phyloP scores from a whole-genome alignment of 1,140 invertebrate species.

The Diabrotica virgifera region DNA sequence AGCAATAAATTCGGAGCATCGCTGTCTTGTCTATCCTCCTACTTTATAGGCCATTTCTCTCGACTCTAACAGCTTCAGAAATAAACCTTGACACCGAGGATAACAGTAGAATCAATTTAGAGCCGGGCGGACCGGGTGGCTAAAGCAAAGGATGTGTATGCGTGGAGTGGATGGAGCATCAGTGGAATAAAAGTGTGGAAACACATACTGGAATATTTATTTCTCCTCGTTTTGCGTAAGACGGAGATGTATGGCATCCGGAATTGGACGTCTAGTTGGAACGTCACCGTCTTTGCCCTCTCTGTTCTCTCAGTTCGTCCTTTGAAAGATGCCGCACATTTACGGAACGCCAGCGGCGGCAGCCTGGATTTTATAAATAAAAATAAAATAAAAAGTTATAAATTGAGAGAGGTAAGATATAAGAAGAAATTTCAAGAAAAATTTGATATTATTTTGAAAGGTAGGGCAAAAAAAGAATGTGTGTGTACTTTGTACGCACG shows the following conservation, averaged over 20 bases:
- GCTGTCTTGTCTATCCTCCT: background rate
- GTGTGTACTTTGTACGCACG: too few relatives aligned
- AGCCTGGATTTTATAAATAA: too few relatives aligned
- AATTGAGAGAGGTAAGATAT: too few relatives aligned
- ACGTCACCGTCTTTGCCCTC: slow-evolving; percentile 23
- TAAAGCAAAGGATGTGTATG: background rate
- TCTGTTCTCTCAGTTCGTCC: background rate
- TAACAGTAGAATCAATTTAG: slow-evolving; percentile 1
- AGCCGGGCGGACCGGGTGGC: background rate
- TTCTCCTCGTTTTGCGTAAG: slow-evolving; percentile 26
- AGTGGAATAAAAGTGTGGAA: slow-evolving; percentile 13
- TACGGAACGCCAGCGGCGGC: too few relatives aligned
- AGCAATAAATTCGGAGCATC: background rate
- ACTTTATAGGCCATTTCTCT: background rate
- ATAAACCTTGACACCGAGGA: background rate
- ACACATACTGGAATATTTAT: slow-evolving; percentile 27
- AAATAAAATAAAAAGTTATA: too few relatives aligned
- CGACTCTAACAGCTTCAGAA: background rate
- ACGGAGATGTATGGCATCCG: slow-evolving; percentile 30
- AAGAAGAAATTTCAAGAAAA: too few relatives aligned
- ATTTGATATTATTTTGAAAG: too few relatives aligned
- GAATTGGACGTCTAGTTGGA: slow-evolving; percentile 29
- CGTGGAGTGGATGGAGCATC: slow-evolving; percentile 1
- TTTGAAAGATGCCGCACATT: too few relatives aligned
- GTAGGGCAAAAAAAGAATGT: too few relatives aligned